Percentiles rank a stretch among this genome's conserved stretches.
phyloP scores from a whole-genome alignment of 2,888 invertebrate species.

The Phyllotreta striolata region DNA sequence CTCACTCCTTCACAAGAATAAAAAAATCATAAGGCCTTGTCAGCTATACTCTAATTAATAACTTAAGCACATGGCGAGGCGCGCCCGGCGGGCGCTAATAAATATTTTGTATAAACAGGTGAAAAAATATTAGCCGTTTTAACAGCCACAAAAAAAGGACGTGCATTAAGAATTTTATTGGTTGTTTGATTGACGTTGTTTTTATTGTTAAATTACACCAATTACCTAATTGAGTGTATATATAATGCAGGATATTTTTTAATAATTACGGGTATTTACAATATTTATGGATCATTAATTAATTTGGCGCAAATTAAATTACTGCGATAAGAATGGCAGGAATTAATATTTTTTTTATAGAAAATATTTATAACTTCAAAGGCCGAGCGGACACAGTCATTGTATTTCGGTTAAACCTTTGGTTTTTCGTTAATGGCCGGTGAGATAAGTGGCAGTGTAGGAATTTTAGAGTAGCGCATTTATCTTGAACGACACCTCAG shows the following conservation, averaged over 20 bases:
- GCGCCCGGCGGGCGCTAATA: slow-evolving; percentile 28
- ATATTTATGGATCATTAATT: no score
- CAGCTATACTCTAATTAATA: slow-evolving; percentile 32
- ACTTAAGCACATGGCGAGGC: slow-evolving; percentile 28
- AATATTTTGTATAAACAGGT: slow-evolving; percentile 31
- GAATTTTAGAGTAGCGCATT: slow-evolving; percentile 55
- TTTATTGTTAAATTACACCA: no score
- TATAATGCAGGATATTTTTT: no score
- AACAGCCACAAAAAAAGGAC: no score
- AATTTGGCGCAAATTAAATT: no score
- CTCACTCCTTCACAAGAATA: slow-evolving; percentile 25
- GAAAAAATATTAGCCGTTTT: slow-evolving; percentile 19
- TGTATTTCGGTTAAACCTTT: slow-evolving; percentile 51
- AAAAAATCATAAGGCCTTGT: slow-evolving; percentile 27
- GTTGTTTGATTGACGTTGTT: no score
- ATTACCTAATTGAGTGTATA: no score
- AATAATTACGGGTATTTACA: no score
- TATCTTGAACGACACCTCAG: slow-evolving; percentile 58
- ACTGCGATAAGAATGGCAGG: no score
- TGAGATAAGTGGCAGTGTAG: slow-evolving; percentile 54
- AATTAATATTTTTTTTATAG: no score
- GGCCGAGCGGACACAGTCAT: slow-evolving; percentile 43
- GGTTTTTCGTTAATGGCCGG: slow-evolving; percentile 56
- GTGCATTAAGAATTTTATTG: no score
- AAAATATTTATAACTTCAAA: no score